These are phyloP conservation scores for Propsilocerus akamusi DNA, from an alignment of 1,140 invertebrate species.

Conservation along the genomic window DNA sequence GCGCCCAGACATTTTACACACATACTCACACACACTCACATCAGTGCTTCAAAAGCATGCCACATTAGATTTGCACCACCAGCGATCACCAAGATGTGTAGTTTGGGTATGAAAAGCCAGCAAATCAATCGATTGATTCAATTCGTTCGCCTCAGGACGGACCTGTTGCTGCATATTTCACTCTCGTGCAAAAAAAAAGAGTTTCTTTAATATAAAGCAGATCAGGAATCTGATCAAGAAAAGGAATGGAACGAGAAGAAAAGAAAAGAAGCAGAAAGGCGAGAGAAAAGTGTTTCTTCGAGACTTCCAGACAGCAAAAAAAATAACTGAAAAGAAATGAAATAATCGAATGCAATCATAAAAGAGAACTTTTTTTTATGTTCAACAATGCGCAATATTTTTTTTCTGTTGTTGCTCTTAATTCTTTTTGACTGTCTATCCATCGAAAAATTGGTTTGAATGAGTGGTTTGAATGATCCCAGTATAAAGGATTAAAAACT, in stretches of 20 bases:
- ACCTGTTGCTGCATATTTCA: neutral
- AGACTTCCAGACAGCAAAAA: neutral
- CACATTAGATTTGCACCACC: no score
- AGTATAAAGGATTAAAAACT: no score
- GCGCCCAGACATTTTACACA: no score
- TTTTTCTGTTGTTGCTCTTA: neutral
- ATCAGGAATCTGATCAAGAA: neutral
- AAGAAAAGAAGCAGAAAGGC: neutral
- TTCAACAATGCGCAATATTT: constrained; percentile 2
- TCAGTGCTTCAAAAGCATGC: no score
- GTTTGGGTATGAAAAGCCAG: no score
- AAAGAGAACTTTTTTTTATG: no score
- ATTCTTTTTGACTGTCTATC: no score
- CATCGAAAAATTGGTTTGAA: no score
- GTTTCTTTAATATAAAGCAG: neutral
- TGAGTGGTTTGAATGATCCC: no score
- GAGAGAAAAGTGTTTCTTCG: neutral
- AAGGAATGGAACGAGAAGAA: neutral
- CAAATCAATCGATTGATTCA: no score
- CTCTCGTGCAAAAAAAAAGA: neutral
- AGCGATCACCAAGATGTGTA: no score
- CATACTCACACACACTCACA: no score
- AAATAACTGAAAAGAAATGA: neutral
- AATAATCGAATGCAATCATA: constrained; percentile 1
- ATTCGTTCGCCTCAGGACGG: neutral